Conservation (phyloP, 2,113 vertebrate species). For the Mandrillus leucophaeus region DNA sequence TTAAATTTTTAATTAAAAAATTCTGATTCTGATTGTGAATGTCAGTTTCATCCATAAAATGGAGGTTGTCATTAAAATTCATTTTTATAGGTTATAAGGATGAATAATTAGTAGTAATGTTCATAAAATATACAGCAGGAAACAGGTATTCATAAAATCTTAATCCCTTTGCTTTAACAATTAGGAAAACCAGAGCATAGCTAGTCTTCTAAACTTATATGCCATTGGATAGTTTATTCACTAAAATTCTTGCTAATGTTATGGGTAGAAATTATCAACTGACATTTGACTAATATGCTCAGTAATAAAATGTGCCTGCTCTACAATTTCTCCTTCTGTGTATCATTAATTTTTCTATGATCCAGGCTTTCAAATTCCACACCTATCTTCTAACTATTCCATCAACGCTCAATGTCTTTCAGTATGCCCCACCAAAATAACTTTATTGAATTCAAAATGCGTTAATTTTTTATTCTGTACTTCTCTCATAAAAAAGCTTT, state of each 20-base stretch:
- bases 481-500: neutral
- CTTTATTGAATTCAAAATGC: constrained; percentile 40
- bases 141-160: neutral
- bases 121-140: neutral
- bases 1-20: neutral
- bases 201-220: neutral
- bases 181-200: constrained; percentile 12
- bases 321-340: neutral
- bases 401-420: neutral
- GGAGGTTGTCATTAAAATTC: neutral
- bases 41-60: neutral
- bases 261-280: constrained; percentile 39
- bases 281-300: neutral
- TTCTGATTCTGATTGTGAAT: neutral
- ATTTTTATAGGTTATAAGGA: neutral
- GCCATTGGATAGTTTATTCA: constrained; percentile 8
- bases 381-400: neutral
- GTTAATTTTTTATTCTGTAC: constrained; percentile 1
- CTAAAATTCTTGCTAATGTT: constrained; percentile 27
- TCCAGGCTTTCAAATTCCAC: neutral
- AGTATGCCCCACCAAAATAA: neutral
- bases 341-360: constrained; percentile 23
- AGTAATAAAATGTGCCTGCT: neutral
- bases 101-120: constrained; percentile 17
- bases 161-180: constrained; percentile 25